Evolutionary conservation across 2,113 vertebrate species (phyloP).

Genomic region (Cryptomyrus ogoouensis): DNA sequence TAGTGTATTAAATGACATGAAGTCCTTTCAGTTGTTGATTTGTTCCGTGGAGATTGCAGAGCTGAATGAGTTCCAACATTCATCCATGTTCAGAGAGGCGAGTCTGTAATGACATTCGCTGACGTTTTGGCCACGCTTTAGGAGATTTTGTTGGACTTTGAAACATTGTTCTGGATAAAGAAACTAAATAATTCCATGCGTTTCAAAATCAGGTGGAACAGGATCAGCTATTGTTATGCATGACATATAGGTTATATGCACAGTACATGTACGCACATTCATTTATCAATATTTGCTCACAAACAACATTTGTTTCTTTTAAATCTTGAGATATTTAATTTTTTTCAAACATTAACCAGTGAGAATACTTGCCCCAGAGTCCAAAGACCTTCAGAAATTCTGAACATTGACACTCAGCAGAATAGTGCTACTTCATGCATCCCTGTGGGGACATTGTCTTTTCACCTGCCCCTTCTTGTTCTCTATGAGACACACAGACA

Average conservation of each 20-base stretch:
- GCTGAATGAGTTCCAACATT: neutral
- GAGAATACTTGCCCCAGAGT: conserved; percentile 11
- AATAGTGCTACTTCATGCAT: neutral
- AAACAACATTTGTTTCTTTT: neutral
- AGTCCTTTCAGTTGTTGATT: neutral
- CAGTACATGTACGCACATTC: neutral
- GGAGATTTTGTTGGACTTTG: conserved; percentile 4
- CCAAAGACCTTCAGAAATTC: conserved; percentile 13
- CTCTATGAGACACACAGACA: neutral
- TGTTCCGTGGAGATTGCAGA: neutral
- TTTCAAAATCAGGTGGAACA: neutral
- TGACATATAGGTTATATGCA: neutral
- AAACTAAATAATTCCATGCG: neutral
- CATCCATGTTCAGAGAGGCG: neutral
- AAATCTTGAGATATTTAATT: neutral
- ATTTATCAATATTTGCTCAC: neutral
- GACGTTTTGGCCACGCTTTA: neutral
- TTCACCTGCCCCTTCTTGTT: neutral
- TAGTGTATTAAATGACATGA: neutral
- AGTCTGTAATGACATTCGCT: neutral
- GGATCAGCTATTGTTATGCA: neutral
- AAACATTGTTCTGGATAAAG: conserved; percentile 6
- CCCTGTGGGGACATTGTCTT: neutral
- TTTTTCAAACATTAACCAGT: conserved; percentile 21
- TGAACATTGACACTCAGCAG: neutral